A percentile compares a stretch with the other conserved stretches of the same genome.
phyloP scores from a whole-genome alignment of 2,797 vertebrate genomes.

The Hybognathus amarus region DNA sequence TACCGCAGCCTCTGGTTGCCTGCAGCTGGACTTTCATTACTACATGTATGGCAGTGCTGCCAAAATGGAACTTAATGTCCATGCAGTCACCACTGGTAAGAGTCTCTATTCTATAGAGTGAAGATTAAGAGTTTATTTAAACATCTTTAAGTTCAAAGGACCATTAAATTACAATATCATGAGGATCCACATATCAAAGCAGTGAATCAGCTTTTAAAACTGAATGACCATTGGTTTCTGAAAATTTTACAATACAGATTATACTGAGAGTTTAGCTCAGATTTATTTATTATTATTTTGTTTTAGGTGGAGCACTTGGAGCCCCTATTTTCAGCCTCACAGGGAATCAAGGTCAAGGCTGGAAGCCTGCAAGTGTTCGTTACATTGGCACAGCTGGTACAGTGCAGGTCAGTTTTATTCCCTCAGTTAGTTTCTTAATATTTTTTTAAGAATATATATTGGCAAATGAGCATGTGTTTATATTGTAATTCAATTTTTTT shows the following conservation, averaged over 20 bases:
- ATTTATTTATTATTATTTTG: not conserved
- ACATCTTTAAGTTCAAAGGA: not conserved
- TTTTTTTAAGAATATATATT: not conserved
- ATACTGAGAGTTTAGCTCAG: not conserved
- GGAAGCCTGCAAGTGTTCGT: slow-evolving; percentile 70
- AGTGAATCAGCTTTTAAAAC: not conserved
- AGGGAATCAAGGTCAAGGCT: slow-evolving; percentile 75
- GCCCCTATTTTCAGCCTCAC: slow-evolving; percentile 65
- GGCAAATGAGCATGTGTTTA: not conserved
- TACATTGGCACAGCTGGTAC: slow-evolving; percentile 63
- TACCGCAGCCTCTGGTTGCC: slow-evolving; percentile 68
- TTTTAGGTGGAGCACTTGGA: slow-evolving; percentile 61
- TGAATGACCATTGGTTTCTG: not conserved
- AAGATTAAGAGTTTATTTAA: not conserved
- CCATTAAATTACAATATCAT: not conserved
- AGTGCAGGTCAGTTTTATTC: slow-evolving; percentile 70
- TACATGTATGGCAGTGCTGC: slow-evolving; percentile 74
- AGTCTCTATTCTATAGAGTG: not conserved
- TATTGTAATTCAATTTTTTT: not conserved
- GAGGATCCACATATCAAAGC: not conserved
- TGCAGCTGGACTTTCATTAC: slow-evolving; percentile 81
- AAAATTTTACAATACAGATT: not conserved
- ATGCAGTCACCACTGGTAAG: slow-evolving; percentile 69
- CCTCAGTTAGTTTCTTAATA: not conserved
- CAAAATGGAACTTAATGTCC: slow-evolving; percentile 73